Base-by-base conservation (phyloP, 1,140 invertebrate species). In the Leptoteleia sp. region DNA sequence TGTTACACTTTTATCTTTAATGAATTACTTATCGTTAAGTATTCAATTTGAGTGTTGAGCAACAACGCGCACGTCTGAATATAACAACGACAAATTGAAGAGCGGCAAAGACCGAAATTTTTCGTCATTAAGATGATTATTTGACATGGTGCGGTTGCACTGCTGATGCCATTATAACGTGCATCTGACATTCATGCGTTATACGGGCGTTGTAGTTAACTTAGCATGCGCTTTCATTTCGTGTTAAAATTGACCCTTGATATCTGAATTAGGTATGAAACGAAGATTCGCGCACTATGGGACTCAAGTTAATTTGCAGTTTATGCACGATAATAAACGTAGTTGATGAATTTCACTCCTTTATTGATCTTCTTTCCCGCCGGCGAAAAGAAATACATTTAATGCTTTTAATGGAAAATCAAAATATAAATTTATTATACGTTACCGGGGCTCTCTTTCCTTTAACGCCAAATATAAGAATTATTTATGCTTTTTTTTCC, bases 321-420 rank as follows among this genome's bases (percentile, higher is more conserved):
- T n/a, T n/a, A n/a, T n/a, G n/a, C n/a, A n/a, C n/a, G n/a, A n/a
- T 29, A 55, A 55, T 67, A 55, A 67, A 67, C 47, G 50, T 31
- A 55, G 13, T 67, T 55, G 29, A 29, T 35, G n/a, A 43, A 54
- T 43, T n/a, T 22, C 11, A 9, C 42, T 22, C 1, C 42, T 35
- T 7, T 8, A n/a, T 50, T 38, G 12, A 61, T 47, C 42, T 15
- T 31, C n/a, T n/a, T n/a, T n/a, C n/a, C n/a, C n/a, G n/a, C n/a
- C n/a, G n/a, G n/a, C n/a, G n/a, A n/a, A n/a, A n/a, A n/a, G n/a
- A n/a, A n/a, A n/a, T n/a, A n/a, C n/a, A n/a, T n/a, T n/a, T n/a
- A n/a, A n/a, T n/a, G n/a, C n/a, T n/a, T n/a, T n/a, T n/a, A n/a
- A n/a, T n/a, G n/a, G n/a, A n/a, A n/a, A n/a, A n/a, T n/a, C n/a